Evolutionary conservation across 2,888 invertebrate species (phyloP), one percentile per base, ranked within the genome.

Genomic region (Ellobium chinense): DNA sequence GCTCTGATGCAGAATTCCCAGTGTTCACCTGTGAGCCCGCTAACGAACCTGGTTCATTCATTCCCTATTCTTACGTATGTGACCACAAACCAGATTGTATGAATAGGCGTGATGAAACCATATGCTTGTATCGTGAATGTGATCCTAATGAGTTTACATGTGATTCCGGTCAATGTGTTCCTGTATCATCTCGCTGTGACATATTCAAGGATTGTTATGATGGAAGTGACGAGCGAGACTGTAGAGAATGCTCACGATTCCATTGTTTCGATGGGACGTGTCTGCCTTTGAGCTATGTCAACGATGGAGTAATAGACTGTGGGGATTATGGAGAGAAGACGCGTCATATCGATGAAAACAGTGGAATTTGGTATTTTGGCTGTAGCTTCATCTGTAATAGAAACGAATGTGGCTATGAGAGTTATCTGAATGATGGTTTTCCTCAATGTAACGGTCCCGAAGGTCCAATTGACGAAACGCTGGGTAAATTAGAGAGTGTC

Each of bases 201-300:
- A 18, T 77, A 29, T 60, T 58, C 21, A 68, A 68, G 4, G 77
- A 77, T n/a, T n/a, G n/a, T n/a, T n/a, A n/a, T n/a, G n/a, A n/a
- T n/a, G n/a, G n/a, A n/a, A n/a, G n/a, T n/a, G 77, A 77, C 39
- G 77, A 77, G 39, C 46, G 36, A 4, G 68, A 77, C 58, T 77
- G 77, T 24, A 58, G 56, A 14, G 36, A 27, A 18, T 77, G 77
- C 37, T 29, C 18, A 9, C 68, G 58, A 14, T 58, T 12, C 0
- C 58, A 18, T 18, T 77, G 77, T 29, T 36, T 36, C 29, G 68
- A 77, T 29, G 77, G 68, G 12, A 65, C 68, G 36, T 77, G 77
- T 34, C 37, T 77, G n/a, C 68, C 77, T 4, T 56, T 37, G 58
- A 68, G 56, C 39, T 77, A 68, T 68, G 58, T 77, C 4, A n/a